Evolutionary conservation across 2,113 vertebrate species (phyloP).

Genomic region (Loxodonta africana): DNA sequence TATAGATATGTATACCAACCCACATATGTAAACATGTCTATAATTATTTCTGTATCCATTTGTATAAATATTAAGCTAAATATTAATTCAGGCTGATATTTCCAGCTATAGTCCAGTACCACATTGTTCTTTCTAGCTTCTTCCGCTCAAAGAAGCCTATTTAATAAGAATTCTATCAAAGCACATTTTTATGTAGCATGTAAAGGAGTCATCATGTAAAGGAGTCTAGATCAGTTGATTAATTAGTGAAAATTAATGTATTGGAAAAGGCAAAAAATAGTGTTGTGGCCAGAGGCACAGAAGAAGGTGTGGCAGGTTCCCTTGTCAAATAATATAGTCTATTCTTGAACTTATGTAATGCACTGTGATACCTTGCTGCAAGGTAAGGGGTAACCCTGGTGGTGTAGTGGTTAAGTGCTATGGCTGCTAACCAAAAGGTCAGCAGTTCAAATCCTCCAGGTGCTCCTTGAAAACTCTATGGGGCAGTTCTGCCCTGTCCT

Average conservation of each 20-base stretch:
- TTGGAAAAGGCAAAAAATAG: background rate
- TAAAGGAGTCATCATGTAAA: background rate
- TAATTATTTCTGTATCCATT: background rate
- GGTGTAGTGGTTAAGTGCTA: too few species aligned
- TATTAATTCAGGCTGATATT: background rate
- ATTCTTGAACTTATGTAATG: background rate
- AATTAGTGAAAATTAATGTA: constrained; percentile 12
- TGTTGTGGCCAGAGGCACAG: background rate
- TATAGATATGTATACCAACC: background rate
- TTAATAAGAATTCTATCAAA: background rate
- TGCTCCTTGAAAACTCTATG: too few species aligned
- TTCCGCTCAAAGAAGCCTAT: background rate
- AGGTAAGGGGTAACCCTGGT: too few species aligned
- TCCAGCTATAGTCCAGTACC: background rate
- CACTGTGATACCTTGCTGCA: background rate
- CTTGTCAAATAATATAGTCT: background rate
- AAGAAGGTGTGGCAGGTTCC: background rate
- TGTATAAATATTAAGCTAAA: background rate
- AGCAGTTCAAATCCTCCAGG: too few species aligned
- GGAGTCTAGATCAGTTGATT: background rate
- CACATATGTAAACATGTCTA: background rate
- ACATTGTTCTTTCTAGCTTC: background rate
- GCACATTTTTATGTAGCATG: background rate
- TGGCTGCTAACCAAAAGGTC: too few species aligned
- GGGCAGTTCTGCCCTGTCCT: too few species aligned